Base-by-base conservation (phyloP, 2,888 invertebrate species). In the Dolichomitus sp. region DNA sequence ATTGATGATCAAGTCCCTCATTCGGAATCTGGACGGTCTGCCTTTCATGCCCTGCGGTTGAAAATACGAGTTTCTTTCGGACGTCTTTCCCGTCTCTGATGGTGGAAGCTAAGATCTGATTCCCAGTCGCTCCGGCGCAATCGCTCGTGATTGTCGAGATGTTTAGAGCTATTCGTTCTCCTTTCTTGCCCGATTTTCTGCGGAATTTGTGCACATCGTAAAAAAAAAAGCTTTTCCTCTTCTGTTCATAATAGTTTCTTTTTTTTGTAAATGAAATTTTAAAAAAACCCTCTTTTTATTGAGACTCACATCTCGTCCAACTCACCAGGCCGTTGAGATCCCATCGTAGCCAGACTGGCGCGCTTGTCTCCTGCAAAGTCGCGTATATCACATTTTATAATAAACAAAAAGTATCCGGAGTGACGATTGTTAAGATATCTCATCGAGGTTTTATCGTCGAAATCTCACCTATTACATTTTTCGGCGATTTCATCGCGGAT, bases 261-360 rank as follows among this genome's bases (percentile, higher is more conserved):
- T 11, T 52, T 52, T n/a, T 45, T 27, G 3, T 4, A 40, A 45
- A 45, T 65, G 33, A 33, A n/a, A 33, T 30, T n/a, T n/a, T 37
- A 7, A 30, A n/a, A 65, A 33, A n/a, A 48, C 17, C 45, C 27
- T 61, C 4, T 63, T 61, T 72, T 54, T 40, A 54, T 17, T 57
- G 76, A 84, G 73, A 84, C 84, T 84, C 83, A 84, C 84, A 84
- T 84, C 83, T 69, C 83, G 65, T 80, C 76, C 80, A 80, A 84
- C 83, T 84, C 83, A 83, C 83, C 84, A 45, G 59, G 52, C 83
- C 68, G 61, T 61, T 74, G 63, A 59, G 74, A 74, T 52, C 50
- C 75, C 63, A 19, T 40, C 63, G 68, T 73, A 17, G 37, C 54
- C 80, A 19, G 23, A 45, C 45, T 14, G 23, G 27, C 48, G 65